Evolutionary conservation across 2,797 vertebrate genomes (phyloP), one percentile per base, ranked within the genome.

Genomic region (Galago senegalensis): DNA sequence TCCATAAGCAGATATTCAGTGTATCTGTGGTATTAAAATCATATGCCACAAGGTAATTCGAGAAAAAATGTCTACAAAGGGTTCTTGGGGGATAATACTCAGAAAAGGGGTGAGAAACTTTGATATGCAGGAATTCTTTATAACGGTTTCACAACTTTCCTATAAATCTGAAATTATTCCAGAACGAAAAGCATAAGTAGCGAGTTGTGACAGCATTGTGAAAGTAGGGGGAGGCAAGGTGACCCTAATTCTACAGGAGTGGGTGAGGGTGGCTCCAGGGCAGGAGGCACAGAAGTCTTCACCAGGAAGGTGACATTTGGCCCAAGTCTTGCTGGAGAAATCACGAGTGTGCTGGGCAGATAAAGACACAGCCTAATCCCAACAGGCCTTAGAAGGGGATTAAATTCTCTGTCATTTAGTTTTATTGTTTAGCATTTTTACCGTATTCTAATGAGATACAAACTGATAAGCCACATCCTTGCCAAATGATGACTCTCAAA

Each of bases 361-460:
- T 98, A 98, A 97, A 93, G 85, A 93, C 34, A 69, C 2, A 9
- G 63, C 49, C 73, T 97, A 92, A 97, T 96, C 94, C 89, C 8
- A 60, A 91, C 34, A 81, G 92, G 61, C 76, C 72, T 90, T 58
- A 21, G 58, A 93, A 49, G 61, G 84, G 89, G 77, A 97, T 97
- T 97, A 95, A 97, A 96, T 86, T 96, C 81, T 84, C 4, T 77
- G 94, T 94, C 84, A 83, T 95, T 93, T 95, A 70, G 83, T 93
- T 76, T 86, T 87, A 60, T 94, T 97, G 69, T 93, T 97, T 88
- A 92, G 96, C 97, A 97, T 98, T 97, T 95, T 98, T 96, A 97
- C 89, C 95, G 93, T 96, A 96, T 97, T 97, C 90, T 96, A 97
- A 96, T 94, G 90, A 97, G 91, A 98, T 96, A 56, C 76, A 93